Percentiles rank a stretch among this genome's conserved stretches.
These are phyloP conservation scores for Yoshiicerus persimilis DNA, from an alignment of 1,140 invertebrate species.

Conservation along the genomic window DNA sequence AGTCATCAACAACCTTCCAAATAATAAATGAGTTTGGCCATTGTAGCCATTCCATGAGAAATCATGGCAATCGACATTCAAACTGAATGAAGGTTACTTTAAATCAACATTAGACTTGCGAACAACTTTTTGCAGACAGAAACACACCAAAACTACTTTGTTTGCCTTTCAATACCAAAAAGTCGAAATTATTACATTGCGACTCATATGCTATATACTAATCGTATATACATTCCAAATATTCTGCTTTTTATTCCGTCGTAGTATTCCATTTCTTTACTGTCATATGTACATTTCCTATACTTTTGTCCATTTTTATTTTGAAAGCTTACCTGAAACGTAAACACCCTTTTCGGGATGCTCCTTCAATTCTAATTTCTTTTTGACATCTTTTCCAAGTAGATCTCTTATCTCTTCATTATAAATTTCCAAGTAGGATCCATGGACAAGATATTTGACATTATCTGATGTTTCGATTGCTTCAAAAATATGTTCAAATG, in stretches of 20 bases:
- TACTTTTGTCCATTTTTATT: too few relatives aligned
- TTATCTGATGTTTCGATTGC: constrained; percentile 78
- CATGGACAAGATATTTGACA: constrained; percentile 80
- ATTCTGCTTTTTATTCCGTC: too few relatives aligned
- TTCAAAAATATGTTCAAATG: constrained; percentile 91
- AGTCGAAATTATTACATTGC: too few relatives aligned
- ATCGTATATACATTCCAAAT: too few relatives aligned
- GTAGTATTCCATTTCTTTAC: too few relatives aligned
- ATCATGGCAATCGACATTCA: background rate
- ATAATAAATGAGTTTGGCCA: background rate
- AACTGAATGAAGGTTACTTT: background rate
- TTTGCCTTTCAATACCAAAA: too few relatives aligned
- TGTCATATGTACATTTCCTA: too few relatives aligned
- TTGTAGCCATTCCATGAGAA: background rate
- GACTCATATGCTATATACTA: too few relatives aligned
- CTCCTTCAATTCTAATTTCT: constrained; percentile 76
- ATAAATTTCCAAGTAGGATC: constrained; percentile 93
- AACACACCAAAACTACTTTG: background rate
- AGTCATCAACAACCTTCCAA: background rate
- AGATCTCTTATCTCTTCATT: constrained; percentile 85
- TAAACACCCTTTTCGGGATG: constrained; percentile 78
- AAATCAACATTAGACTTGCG: background rate
- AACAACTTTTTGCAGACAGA: background rate
- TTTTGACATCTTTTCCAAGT: constrained; percentile 66
- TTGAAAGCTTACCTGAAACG: constrained; percentile 64